phyloP scores from a whole-genome alignment of 2,888 invertebrate genomes.

The Sminthurinus aureus region DNA sequence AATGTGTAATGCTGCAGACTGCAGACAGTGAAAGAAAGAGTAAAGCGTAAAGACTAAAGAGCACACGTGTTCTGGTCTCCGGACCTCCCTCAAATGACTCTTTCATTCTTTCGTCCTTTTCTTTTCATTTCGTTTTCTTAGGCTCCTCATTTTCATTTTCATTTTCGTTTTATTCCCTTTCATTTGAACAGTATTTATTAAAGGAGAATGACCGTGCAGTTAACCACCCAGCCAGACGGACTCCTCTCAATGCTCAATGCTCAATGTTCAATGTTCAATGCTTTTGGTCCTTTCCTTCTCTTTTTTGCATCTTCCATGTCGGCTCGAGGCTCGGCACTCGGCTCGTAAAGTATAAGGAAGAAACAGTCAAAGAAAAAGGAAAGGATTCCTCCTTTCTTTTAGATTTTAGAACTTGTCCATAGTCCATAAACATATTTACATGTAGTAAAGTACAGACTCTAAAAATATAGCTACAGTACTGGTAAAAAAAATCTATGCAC shows the following conservation, averaged over 20 bases:
- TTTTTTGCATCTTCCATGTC: too few species aligned
- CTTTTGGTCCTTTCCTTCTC: too few species aligned
- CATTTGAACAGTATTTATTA: background rate
- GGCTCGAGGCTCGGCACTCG: too few species aligned
- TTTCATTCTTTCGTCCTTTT: constrained; percentile 2
- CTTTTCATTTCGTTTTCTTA: background rate
- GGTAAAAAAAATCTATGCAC: background rate
- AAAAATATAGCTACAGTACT: too few species aligned
- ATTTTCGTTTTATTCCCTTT: background rate
- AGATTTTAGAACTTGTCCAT: background rate
- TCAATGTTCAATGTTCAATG: too few species aligned
- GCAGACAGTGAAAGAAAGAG: background rate
- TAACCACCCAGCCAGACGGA: constrained; percentile 22
- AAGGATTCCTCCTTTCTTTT: background rate
- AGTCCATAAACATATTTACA: too few species aligned
- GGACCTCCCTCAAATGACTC: constrained; percentile 23
- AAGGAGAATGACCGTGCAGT: constrained; percentile 21
- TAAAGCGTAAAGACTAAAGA: background rate
- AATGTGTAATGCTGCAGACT: background rate
- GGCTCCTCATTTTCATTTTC: background rate
- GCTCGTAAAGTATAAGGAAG: background rate
- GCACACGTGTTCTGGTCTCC: constrained; percentile 10
- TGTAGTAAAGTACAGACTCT: too few species aligned
- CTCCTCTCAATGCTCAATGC: too few species aligned
- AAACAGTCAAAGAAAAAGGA: background rate